A percentile compares a stretch with the other conserved stretches of the same genome.
Conservation (phyloP, 2,797 vertebrate genomes). For the Agapornis canus region DNA sequence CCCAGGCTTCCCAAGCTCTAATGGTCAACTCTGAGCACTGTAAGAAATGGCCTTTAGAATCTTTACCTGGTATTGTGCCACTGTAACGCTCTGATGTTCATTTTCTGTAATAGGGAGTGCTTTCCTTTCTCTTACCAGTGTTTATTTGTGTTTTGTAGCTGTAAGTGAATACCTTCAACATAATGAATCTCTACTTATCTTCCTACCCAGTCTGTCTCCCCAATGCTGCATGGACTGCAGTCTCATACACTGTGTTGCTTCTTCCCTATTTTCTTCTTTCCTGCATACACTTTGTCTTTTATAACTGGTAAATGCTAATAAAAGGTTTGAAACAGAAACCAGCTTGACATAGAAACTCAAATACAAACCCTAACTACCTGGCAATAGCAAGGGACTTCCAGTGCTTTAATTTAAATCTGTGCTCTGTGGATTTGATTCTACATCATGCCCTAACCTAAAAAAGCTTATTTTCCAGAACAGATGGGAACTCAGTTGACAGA, state of each 20-base stretch:
- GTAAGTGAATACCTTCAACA: not conserved
- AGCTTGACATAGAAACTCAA: not conserved
- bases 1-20: not conserved
- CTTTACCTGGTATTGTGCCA: not conserved
- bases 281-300: not conserved
- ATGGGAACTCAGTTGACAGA: slow-evolving; percentile 35
- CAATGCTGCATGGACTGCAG: not conserved
- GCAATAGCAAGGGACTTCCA: not conserved
- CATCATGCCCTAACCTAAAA: not conserved
- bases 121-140: not conserved
- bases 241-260: not conserved
- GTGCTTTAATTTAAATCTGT: not conserved
- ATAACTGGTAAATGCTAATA: not conserved
- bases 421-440: not conserved
- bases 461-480: slow-evolving; percentile 28
- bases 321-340: slow-evolving; percentile 9
- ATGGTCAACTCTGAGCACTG: not conserved
- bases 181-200: not conserved
- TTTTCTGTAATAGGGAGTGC: not conserved
- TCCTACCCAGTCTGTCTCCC: not conserved
- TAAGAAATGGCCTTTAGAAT: not conserved
- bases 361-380: not conserved
- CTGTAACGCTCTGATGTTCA: not conserved
- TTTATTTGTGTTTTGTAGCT: not conserved
- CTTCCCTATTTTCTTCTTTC: not conserved